Evolutionary conservation across 2,113 vertebrate species (phyloP).

Genomic region (Pseudopipra pipra): DNA sequence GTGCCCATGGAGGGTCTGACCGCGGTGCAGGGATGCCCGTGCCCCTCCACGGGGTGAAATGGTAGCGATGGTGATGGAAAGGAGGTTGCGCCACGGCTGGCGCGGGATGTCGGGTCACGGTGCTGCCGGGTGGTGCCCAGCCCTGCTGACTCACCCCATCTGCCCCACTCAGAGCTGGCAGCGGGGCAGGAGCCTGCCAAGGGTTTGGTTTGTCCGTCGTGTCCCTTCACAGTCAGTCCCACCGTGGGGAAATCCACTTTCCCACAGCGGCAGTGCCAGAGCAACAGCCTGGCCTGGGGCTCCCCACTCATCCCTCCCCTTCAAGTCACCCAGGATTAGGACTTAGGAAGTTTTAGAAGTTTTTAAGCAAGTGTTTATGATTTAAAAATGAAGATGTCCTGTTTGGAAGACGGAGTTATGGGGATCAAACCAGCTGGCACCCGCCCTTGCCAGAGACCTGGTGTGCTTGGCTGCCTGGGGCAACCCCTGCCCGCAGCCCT

Average conservation of each 20-base stretch:
- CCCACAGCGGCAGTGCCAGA: fast-evolving
- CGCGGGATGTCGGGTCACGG: fast-evolving
- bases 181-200: fast-evolving
- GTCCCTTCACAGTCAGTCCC: fast-evolving
- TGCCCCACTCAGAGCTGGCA: neutral
- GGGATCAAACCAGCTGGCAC: neutral
- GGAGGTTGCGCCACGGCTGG: fast-evolving
- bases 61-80: fast-evolving
- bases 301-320: neutral
- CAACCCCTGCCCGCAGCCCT: neutral
- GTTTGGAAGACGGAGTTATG: fast-evolving
- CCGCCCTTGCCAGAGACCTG: fast-evolving
- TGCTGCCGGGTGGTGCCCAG: neutral
- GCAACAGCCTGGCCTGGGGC: neutral
- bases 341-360: neutral
- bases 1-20: fast-evolving
- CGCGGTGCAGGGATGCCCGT: fast-evolving
- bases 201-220: fast-evolving
- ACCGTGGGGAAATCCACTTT: neutral
- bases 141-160: neutral
- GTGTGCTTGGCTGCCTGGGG: fast-evolving
- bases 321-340: fast-evolving
- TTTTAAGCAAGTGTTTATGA: neutral
- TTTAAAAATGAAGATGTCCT: neutral
- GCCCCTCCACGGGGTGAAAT: neutral